Base-by-base conservation (phyloP, 2,888 invertebrate genomes). In the Margaritifera margaritifera region DNA sequence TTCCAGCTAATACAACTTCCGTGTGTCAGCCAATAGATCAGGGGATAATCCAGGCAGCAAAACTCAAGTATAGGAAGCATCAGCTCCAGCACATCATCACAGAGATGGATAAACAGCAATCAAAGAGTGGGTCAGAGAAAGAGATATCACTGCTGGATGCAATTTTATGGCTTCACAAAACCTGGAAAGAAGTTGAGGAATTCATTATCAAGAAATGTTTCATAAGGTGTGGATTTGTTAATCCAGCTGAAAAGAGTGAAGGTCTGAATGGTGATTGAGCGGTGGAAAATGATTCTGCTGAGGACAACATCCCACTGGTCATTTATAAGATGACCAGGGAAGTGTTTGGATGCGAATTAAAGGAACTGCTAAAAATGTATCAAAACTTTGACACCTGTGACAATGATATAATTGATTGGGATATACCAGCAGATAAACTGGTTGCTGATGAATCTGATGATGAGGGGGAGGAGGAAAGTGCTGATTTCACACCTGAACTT, bases 1-100 rank as follows among this genome's bases (percentile, higher is more conserved):
- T 71, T 4, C 74, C 74, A 19, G 27, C 71, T 1, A 74, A 74
- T 61, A 71, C 67, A 6, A 74, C 74, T 20, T 72, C 71, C 6
- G 2, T 53, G 2, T n/a, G 62, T 18, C 74, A 74, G 59, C 69
- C 75, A 20, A 62, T 68, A 66, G 72, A 75, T 57, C 57, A 52
- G 25, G 72, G 72, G 0, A 31, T n/a, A n/a, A n/a, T n/a, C n/a
- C n/a, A n/a, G n/a, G n/a, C n/a, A n/a, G n/a, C n/a, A n/a, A n/a
- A n/a, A n/a, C n/a, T n/a, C n/a, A n/a, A n/a, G n/a, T n/a, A n/a
- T n/a, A n/a, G n/a, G n/a, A n/a, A n/a, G n/a, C 59, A 62, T 11
- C 69, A 71, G 42, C 62, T 69, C 15, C 68, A 68, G 24, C 52
- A 62, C n/a, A 62, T 59, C 2, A n/a, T 63, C 0, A 22, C 22